A percentile compares a stretch with the other conserved stretches of the same genome.
These are phyloP conservation scores for Nycticryphes semicollaris DNA, from an alignment of 2,113 vertebrate species.

Conservation along the genomic window DNA sequence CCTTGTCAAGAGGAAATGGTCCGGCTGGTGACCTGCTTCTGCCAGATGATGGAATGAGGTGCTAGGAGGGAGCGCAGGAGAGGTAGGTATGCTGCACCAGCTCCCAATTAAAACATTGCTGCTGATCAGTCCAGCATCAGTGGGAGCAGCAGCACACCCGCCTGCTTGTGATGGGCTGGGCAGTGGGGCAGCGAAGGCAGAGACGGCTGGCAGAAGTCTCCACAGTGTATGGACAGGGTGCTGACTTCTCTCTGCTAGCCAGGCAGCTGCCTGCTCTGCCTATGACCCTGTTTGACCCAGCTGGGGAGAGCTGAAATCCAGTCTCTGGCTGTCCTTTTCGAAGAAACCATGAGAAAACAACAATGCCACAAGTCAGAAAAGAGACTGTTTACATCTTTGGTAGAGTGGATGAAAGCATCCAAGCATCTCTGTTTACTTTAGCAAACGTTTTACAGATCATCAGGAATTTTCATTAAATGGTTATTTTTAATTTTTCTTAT, in stretches of 20 bases:
- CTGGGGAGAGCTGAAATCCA: not conserved
- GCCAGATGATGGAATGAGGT: not conserved
- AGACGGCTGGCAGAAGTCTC: accelerated
- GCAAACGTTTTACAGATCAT: not conserved
- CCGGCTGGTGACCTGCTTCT: accelerated
- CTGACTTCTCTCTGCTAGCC: not conserved
- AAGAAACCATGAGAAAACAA: constrained; percentile 36
- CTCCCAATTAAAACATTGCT: not conserved
- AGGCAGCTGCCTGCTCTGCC: not conserved
- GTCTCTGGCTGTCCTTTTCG: not conserved
- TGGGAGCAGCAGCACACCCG: not conserved
- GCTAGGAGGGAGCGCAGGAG: not conserved
- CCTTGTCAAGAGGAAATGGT: not conserved
- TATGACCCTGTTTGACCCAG: not conserved
- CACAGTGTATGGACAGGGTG: not conserved
- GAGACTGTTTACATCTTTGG: constrained; percentile 13
- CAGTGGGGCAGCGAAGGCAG: accelerated
- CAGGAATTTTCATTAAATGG: constrained; percentile 5
- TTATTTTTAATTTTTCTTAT: constrained; percentile 15
- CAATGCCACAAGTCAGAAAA: not conserved
- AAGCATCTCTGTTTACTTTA: not conserved
- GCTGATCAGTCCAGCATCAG: accelerated
- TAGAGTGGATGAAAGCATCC: not conserved
- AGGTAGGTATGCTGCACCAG: not conserved
- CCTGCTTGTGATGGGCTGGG: accelerated